phyloP scores from a whole-genome alignment of 30 jellyfish, hydroid and myxozoan genomes.

The Cassiopea xamachana region DNA sequence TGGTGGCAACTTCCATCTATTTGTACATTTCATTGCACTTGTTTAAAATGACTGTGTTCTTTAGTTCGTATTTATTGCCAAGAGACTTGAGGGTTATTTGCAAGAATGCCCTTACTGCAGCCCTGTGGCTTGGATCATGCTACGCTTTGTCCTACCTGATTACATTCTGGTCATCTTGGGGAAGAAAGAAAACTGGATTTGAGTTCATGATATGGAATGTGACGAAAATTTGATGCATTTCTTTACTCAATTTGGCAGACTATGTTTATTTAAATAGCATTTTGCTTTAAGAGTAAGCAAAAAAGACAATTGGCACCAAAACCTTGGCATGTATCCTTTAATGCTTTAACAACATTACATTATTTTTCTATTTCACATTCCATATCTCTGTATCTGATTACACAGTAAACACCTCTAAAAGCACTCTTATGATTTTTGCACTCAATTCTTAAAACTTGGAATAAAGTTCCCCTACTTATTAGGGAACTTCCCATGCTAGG shows the following conservation, averaged over 20 bases:
- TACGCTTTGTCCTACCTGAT: constrained; percentile 50
- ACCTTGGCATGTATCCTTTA: too few species aligned
- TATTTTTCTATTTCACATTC: too few species aligned
- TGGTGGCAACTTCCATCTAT: constrained; percentile 79
- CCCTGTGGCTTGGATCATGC: constrained; percentile 74
- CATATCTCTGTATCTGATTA: too few species aligned
- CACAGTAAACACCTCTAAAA: too few species aligned
- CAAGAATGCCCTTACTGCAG: constrained; percentile 70
- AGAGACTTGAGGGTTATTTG: constrained; percentile 77
- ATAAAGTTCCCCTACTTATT: too few species aligned
- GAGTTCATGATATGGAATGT: constrained; percentile 91
- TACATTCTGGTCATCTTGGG: constrained; percentile 72
- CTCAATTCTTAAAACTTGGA: too few species aligned
- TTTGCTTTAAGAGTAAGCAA: too few species aligned
- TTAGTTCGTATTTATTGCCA: constrained; percentile 90
- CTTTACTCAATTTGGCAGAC: neutral
- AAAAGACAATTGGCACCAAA: too few species aligned
- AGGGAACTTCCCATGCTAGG: too few species aligned
- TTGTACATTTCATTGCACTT: constrained; percentile 71
- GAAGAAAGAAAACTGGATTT: constrained; percentile 75
- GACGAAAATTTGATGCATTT: constrained; percentile 16
- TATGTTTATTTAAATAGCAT: too few species aligned
- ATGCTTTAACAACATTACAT: too few species aligned
- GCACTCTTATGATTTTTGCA: too few species aligned
- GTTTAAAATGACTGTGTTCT: constrained; percentile 88